Percentiles rank a stretch among this genome's conserved stretches.
phyloP scores from a whole-genome alignment of 2,797 vertebrate genomes.

The Nannoperca obscura region DNA sequence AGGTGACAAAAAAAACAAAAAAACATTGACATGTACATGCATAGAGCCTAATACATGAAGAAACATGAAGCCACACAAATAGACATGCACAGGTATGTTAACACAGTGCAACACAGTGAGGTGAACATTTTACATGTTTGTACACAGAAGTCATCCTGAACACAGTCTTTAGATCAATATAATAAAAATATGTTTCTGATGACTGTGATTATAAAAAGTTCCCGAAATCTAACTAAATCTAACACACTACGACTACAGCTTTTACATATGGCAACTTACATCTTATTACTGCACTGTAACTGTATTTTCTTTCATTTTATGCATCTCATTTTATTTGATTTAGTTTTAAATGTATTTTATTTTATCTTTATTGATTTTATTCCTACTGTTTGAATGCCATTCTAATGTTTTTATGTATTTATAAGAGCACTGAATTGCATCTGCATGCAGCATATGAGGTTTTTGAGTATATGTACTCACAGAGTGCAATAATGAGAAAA shows the following conservation, averaged over 20 bases:
- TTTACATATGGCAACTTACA: neutral
- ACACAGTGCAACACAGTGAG: neutral
- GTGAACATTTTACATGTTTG: neutral
- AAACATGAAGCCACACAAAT: neutral
- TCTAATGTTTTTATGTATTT: too few species aligned
- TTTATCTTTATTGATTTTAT: too few species aligned
- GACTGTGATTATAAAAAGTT: neutral
- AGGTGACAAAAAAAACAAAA: conserved; percentile 1
- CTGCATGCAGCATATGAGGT: too few species aligned
- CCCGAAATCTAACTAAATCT: neutral
- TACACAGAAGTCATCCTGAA: neutral
- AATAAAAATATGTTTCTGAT: neutral
- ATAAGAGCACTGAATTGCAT: too few species aligned
- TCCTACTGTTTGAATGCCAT: too few species aligned
- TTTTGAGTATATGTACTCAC: too few species aligned
- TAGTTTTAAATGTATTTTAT: too few species aligned
- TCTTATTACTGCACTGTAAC: too few species aligned
- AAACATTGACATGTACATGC: neutral
- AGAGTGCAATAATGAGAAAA: neutral
- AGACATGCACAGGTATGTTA: neutral
- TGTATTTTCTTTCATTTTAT: too few species aligned
- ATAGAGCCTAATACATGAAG: neutral
- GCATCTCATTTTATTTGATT: too few species aligned
- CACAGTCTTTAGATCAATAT: neutral
- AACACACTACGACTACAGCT: too few species aligned